These are phyloP conservation scores for Scaeva pyrastri DNA, from an alignment of 2,888 invertebrate species.

Conservation along the genomic window DNA sequence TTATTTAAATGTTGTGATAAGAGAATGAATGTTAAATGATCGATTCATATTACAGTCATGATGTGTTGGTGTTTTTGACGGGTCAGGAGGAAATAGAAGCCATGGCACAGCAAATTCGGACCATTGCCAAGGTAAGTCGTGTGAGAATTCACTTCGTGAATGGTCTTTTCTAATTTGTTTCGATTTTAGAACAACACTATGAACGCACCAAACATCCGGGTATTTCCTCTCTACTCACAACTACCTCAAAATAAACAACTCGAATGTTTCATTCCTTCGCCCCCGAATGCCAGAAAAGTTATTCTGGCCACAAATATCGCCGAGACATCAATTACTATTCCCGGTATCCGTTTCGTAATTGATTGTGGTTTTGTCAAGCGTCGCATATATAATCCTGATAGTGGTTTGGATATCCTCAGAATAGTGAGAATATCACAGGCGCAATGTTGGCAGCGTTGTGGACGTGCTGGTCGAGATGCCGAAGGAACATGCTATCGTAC, in stretches of 20 bases:
- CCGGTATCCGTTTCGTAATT: conserved; percentile 94
- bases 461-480: conserved; percentile 95
- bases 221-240: conserved; percentile 96
- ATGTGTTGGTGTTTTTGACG: conserved; percentile 96
- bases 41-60: conserved; percentile 86
- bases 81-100: conserved; percentile 98
- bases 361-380: conserved; percentile 97
- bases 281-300: conserved; percentile 92
- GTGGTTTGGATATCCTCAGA: conserved; percentile 92
- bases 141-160: not conserved
- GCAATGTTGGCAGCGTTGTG: conserved; percentile 96
- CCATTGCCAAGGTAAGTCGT: conserved; percentile 87
- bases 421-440: conserved; percentile 94
- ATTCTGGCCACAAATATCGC: conserved; percentile 98
- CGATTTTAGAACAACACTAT: conserved; percentile 85
- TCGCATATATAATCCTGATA: conserved; percentile 91
- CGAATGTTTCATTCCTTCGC: conserved; percentile 91
- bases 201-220: conserved; percentile 88
- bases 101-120: conserved; percentile 90
- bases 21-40: not conserved
- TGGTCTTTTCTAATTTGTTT: conserved; percentile 75
- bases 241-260: conserved; percentile 94
- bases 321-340: conserved; percentile 98
- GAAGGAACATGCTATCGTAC: conserved; percentile 94
- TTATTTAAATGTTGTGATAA: not conserved